A percentile compares a stretch with the other conserved stretches of the same genome.
These are phyloP conservation scores for Osedax fenrisi DNA, from an alignment of 2,888 invertebrate species.

Conservation along the genomic window DNA sequence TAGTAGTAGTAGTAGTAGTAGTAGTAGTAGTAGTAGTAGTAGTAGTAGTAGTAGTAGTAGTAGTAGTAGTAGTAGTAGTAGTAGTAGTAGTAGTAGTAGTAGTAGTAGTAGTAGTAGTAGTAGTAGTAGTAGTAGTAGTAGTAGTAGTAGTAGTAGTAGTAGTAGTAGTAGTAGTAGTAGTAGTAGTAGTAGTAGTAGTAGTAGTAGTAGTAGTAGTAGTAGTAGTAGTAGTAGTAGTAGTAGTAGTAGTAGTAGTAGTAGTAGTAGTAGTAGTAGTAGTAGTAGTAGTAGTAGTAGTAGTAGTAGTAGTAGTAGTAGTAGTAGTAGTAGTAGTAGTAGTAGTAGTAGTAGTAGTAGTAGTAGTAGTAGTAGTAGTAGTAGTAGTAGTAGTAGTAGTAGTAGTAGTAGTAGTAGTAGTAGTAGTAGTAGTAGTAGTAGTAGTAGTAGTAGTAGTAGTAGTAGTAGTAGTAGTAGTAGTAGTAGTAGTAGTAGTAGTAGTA, in stretches of 20 bases:
- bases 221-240: not conserved
- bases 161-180: not conserved
- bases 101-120: not conserved
- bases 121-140: not conserved
- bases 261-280: not conserved
- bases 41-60: not conserved
- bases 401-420: not conserved
- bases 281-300: not conserved
- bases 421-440: not conserved
- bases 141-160: not conserved
- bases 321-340: not conserved
- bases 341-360: not conserved
- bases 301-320: not conserved
- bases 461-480: not conserved
- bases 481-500: not conserved
- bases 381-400: not conserved
- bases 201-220: not conserved
- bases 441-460: not conserved
- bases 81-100: not conserved
- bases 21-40: not conserved
- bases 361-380: not conserved
- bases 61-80: not conserved
- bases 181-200: not conserved
- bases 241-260: not conserved
- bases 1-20: not conserved